A percentile compares a stretch with the other conserved stretches of the same genome.
Conservation (phyloP, 2,113 vertebrate genomes). For the Eolophus roseicapilla region DNA sequence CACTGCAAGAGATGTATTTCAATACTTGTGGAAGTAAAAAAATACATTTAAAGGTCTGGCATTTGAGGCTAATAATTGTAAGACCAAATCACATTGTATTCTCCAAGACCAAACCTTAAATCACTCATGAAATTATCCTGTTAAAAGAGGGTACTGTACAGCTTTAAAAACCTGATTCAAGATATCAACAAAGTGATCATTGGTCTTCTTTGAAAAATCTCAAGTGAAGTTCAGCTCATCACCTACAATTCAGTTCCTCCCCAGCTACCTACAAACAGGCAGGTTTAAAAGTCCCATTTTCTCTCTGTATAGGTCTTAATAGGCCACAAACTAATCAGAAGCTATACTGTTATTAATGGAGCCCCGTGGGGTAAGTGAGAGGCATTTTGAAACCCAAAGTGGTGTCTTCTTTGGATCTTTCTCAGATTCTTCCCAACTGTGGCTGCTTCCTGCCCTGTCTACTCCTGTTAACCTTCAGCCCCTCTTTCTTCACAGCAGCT, state of each 20-base stretch:
- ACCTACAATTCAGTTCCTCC: background rate
- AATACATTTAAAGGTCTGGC: background rate
- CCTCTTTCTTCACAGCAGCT: constrained; percentile 6
- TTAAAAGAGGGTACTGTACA: background rate
- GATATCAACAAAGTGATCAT: background rate
- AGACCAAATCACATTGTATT: background rate
- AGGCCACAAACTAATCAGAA: background rate
- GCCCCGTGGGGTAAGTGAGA: background rate
- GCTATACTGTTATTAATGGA: background rate
- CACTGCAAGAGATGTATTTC: background rate
- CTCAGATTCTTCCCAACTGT: constrained; percentile 19
- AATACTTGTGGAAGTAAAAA: background rate
- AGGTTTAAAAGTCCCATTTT: background rate
- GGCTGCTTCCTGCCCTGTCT: constrained; percentile 36
- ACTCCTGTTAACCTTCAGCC: constrained; percentile 13
- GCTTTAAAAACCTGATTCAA: background rate
- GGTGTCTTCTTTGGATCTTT: background rate
- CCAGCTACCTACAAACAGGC: background rate
- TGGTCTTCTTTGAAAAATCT: background rate
- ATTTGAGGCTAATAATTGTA: background rate
- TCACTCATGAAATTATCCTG: background rate
- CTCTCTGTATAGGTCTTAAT: background rate
- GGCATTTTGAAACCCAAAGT: background rate
- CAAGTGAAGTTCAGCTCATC: background rate
- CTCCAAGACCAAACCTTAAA: background rate